These are phyloP conservation scores for Festucalex cinctus DNA, from an alignment of 2,113 vertebrate genomes.

Conservation along the genomic window DNA sequence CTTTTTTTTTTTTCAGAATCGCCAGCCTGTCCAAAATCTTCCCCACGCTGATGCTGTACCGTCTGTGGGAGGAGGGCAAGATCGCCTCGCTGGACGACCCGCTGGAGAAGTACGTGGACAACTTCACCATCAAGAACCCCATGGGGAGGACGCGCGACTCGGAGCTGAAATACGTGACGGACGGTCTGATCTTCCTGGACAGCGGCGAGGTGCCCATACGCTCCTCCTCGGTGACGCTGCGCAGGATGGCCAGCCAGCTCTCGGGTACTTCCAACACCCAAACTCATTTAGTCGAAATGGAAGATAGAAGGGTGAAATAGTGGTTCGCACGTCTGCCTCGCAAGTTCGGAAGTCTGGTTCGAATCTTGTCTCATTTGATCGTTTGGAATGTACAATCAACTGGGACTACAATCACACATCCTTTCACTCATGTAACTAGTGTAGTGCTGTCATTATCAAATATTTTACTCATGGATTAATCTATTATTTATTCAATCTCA, in stretches of 20 bases:
- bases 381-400: too few relatives aligned
- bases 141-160: slow-evolving; percentile 74
- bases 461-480: too few relatives aligned
- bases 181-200: slow-evolving; percentile 76
- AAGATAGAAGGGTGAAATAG: background rate
- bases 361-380: too few relatives aligned
- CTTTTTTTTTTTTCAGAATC: slow-evolving; percentile 71
- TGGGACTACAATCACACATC: too few relatives aligned
- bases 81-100: slow-evolving; percentile 87
- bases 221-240: slow-evolving; percentile 82
- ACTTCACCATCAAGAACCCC: slow-evolving; percentile 88
- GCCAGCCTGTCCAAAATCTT: slow-evolving; percentile 92
- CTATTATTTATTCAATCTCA: too few relatives aligned
- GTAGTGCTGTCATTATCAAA: too few relatives aligned
- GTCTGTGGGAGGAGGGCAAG: slow-evolving; percentile 88
- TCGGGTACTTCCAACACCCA: slow-evolving; percentile 50
- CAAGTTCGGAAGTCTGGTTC: too few relatives aligned
- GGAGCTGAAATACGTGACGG: slow-evolving; percentile 71
- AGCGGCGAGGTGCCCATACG: slow-evolving; percentile 72
- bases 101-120: slow-evolving; percentile 81
- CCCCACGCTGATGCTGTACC: slow-evolving; percentile 88
- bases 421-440: too few relatives aligned
- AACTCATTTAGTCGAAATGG: background rate
- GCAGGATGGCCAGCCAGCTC: slow-evolving; percentile 90
- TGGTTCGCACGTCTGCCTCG: too few relatives aligned